Percentiles rank a stretch among this genome's conserved stretches.
Evolutionary conservation across 2,888 invertebrate species (phyloP).

Genomic region (Xestia rhomboidea): DNA sequence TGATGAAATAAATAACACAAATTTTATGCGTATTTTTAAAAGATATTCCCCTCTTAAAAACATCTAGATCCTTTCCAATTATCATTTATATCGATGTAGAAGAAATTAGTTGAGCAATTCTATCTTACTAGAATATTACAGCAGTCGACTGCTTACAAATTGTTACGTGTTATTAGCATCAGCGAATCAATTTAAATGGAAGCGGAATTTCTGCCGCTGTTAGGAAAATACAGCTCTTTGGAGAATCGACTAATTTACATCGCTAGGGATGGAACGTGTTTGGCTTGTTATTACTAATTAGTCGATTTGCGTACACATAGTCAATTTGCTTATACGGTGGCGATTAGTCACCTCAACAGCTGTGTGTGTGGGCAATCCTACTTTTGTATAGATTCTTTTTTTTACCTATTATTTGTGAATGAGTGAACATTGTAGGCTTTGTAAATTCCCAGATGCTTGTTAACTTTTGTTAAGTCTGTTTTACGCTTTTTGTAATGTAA

Average conservation of each 20-base stretch:
- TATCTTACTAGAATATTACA: constrained; percentile 15
- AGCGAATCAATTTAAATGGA: constrained; percentile 59
- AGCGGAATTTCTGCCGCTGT: constrained; percentile 43
- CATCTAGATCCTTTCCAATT: neutral
- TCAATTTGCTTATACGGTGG: neutral
- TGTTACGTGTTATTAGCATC: constrained; percentile 41
- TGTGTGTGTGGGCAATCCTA: neutral
- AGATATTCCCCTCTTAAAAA: neutral
- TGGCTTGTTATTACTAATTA: constrained; percentile 30
- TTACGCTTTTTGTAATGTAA: too few relatives aligned
- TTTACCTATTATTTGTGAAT: too few relatives aligned
- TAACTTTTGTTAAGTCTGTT: too few relatives aligned
- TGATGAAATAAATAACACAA: too few relatives aligned
- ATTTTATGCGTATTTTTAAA: too few relatives aligned
- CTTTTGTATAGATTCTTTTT: too few relatives aligned
- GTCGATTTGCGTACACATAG: constrained; percentile 29
- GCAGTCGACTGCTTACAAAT: constrained; percentile 30
- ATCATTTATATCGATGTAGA: constrained; percentile 2
- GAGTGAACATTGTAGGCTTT: too few relatives aligned
- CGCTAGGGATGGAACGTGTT: constrained; percentile 48
- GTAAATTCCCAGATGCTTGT: too few relatives aligned
- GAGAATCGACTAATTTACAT: constrained; percentile 59
- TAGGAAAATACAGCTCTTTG: constrained; percentile 53
- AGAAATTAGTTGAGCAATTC: constrained; percentile 38
- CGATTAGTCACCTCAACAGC: neutral